phyloP scores from a whole-genome alignment of 2,888 invertebrate species.

The Meteorus cinctellus region DNA sequence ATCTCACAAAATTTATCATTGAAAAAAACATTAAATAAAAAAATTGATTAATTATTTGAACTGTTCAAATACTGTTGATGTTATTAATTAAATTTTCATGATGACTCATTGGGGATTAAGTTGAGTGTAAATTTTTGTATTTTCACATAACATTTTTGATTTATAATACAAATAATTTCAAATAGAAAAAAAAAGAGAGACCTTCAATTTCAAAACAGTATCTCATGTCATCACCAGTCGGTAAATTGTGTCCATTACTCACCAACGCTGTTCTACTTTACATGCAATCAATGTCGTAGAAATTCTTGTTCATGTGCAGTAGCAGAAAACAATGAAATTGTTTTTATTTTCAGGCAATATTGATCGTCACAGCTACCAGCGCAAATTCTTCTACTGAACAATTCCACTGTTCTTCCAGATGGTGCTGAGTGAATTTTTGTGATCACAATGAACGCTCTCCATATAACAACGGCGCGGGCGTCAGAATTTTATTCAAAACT shows the following conservation, averaged over 20 bases:
- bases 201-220: not conserved
- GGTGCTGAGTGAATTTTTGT: not conserved
- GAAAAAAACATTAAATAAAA: not conserved
- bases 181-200: too few relatives aligned
- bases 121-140: too few relatives aligned
- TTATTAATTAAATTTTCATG: not conserved
- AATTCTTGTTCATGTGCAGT: not conserved
- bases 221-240: not conserved
- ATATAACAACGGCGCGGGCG: slow-evolving; percentile 24
- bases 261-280: not conserved
- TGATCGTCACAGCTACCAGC: not conserved
- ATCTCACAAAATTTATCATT: not conserved
- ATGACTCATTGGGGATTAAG: not conserved
- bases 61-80: not conserved
- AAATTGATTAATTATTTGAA: not conserved
- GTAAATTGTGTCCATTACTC: not conserved
- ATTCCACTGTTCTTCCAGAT: not conserved
- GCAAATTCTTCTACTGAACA: not conserved
- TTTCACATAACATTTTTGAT: too few relatives aligned
- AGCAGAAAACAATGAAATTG: not conserved
- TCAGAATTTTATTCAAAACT: slow-evolving; percentile 25
- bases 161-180: too few relatives aligned
- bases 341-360: not conserved
- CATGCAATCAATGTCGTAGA: not conserved
- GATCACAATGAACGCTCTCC: not conserved